These are phyloP conservation scores for Tethea ocularis DNA, from an alignment of 2,888 invertebrate species.

Conservation along the genomic window DNA sequence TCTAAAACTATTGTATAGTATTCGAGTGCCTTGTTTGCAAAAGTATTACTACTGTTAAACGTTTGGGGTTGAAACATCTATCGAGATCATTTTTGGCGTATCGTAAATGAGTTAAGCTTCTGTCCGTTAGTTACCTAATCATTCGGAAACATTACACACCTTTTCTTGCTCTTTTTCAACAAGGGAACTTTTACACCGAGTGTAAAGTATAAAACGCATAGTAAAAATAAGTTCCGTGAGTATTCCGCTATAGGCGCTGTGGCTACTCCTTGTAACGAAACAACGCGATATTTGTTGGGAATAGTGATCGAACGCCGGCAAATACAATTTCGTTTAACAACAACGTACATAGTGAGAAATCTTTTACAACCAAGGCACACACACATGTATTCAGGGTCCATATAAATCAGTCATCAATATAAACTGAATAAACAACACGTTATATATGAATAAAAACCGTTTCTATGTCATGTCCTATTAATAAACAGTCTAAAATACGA, in stretches of 20 bases:
- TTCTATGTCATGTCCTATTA: constrained; percentile 47
- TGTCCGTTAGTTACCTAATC: too few relatives aligned
- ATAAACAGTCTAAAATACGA: constrained; percentile 5
- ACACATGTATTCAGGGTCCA: neutral
- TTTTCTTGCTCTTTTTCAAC: too few relatives aligned
- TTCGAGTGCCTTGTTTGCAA: neutral
- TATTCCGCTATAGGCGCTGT: too few relatives aligned
- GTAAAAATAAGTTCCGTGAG: too few relatives aligned
- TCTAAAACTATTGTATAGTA: constrained; percentile 13
- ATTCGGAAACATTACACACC: too few relatives aligned
- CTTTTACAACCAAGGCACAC: neutral
- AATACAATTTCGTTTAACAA: neutral
- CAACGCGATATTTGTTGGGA: too few relatives aligned
- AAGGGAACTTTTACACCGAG: too few relatives aligned
- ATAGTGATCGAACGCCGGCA: too few relatives aligned
- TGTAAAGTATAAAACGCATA: too few relatives aligned
- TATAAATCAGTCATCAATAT: constrained; percentile 6
- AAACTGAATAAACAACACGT: constrained; percentile 28
- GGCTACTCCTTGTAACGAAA: too few relatives aligned
- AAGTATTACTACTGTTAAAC: neutral
- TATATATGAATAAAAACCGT: constrained; percentile 38
- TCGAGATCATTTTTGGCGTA: neutral
- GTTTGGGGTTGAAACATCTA: neutral
- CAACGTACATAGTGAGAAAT: neutral
- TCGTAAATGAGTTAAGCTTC: too few relatives aligned